Evolutionary conservation across 2,113 vertebrate genomes (phyloP), one percentile per base, ranked within the genome.

Genomic region (Mormyrus lacerda): DNA sequence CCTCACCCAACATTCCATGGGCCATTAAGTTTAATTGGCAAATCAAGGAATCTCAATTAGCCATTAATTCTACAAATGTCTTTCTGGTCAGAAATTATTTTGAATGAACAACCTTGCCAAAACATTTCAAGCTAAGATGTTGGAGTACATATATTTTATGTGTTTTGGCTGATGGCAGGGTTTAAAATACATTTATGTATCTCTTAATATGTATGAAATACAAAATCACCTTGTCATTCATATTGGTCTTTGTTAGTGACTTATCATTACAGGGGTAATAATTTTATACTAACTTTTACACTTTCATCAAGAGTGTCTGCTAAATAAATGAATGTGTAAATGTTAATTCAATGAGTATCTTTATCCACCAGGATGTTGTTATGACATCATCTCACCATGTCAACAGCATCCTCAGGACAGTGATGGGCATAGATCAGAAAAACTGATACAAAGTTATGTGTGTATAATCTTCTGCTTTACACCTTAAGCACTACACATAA

Each of bases 1-100:
- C 79, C 87, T 79, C 44, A 79, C 53, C 17, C 15, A 88, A 83
- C 50, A 55, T 88, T 87, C 73, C 65, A 44, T 55, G 85, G 86
- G 53, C 50, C 73, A 90, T 88, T 88, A 88, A 44, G 53, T 88
- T 83, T 83, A 48, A 90, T 65, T 87, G 73, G 51, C 87, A 47
- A 21, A 53, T 48, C 51, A 51, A 83, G 73, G 87, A 82, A 83
- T 87, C 89, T 83, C 58, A 88, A 76, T 31, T 9, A 87, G 73
- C 39, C 44, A 89, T 35, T 42, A 87, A 79, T 79, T 90, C 84
- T 85, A 89, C 69, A 58, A 90, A 88, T 35, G 10, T 47, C 51
- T 89, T 86, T 31, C 47, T 87, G 82, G 24, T 65, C 21, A 55
- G 24, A 51, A 27, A 53, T 87, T 35, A 82, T 83, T 87, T 88